Evolutionary conservation across 2,797 vertebrate species (phyloP).

Genomic region (Acrossocheilus wenchowensis): DNA sequence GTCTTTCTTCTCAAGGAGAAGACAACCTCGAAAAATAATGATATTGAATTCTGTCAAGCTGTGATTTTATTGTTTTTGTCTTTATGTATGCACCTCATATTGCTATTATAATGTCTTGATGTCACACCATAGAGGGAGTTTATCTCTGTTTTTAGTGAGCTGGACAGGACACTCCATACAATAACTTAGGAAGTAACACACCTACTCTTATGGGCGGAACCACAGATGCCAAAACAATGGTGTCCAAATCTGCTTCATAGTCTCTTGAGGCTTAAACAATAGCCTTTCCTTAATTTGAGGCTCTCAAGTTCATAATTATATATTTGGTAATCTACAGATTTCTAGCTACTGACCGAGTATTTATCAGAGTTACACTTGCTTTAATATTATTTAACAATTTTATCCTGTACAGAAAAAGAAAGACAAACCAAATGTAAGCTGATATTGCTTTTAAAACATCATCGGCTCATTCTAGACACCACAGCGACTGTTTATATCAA

Average conservation of each 20-base stretch:
- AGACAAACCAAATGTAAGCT: background rate
- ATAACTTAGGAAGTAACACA: conserved; percentile 84
- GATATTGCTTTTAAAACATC: background rate
- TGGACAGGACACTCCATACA: conserved; percentile 85
- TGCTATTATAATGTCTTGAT: conserved; percentile 20
- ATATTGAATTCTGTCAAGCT: background rate
- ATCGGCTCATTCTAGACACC: background rate
- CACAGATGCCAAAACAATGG: conserved; percentile 64
- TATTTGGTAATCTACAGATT: background rate
- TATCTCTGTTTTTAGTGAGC: conserved; percentile 83
- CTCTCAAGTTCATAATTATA: conserved; percentile 7
- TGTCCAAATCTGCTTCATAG: conserved; percentile 41
- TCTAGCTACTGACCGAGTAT: too few species aligned
- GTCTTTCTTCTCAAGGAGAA: background rate
- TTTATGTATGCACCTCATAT: background rate
- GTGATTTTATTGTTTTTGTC: background rate
- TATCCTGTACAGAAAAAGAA: background rate
- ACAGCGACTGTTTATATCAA: background rate
- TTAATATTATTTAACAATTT: background rate
- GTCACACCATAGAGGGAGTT: background rate
- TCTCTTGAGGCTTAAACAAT: conserved; percentile 66
- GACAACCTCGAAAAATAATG: too few species aligned
- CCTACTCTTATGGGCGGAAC: conserved; percentile 66
- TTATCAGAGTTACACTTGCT: background rate
- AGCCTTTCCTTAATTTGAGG: conserved; percentile 32